phyloP scores from a whole-genome alignment of 2,113 vertebrate genomes.

The Heterocephalus glaber region DNA sequence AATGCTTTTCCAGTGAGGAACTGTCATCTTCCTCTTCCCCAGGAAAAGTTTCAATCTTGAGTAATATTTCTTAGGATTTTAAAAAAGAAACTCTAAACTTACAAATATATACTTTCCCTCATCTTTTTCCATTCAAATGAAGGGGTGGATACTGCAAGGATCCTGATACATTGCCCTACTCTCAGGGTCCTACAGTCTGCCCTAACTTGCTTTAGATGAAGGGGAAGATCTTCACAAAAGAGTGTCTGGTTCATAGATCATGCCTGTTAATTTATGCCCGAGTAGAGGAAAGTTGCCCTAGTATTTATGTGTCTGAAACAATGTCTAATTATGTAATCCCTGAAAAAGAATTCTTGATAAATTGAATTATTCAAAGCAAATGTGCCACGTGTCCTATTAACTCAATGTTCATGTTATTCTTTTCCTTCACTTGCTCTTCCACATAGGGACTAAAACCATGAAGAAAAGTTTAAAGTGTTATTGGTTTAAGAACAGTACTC shows the following conservation, averaged over 20 bases:
- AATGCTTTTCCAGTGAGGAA: not conserved
- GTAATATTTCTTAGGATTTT: not conserved
- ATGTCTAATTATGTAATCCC: not conserved
- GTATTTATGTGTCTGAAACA: not conserved
- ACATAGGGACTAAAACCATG: not conserved
- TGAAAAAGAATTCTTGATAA: not conserved
- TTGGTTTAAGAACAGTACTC: not conserved
- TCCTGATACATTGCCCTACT: not conserved
- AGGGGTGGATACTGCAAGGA: not conserved
- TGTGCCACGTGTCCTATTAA: not conserved
- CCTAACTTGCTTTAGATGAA: not conserved
- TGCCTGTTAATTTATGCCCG: not conserved
- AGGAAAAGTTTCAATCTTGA: not conserved
- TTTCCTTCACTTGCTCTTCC: not conserved
- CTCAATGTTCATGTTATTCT: not conserved
- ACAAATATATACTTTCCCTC: not conserved
- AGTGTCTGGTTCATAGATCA: not conserved
- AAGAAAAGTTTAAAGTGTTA: not conserved
- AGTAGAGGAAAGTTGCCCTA: not conserved
- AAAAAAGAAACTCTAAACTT: conserved; percentile 12
- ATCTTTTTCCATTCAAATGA: not conserved
- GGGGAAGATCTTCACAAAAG: not conserved
- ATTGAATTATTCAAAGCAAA: not conserved
- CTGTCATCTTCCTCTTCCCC: not conserved
- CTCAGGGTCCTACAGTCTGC: not conserved